Percentiles rank a stretch among this genome's conserved stretches.
Evolutionary conservation across 2,888 invertebrate genomes (phyloP).

Genomic region (Rhagonycha lutea): DNA sequence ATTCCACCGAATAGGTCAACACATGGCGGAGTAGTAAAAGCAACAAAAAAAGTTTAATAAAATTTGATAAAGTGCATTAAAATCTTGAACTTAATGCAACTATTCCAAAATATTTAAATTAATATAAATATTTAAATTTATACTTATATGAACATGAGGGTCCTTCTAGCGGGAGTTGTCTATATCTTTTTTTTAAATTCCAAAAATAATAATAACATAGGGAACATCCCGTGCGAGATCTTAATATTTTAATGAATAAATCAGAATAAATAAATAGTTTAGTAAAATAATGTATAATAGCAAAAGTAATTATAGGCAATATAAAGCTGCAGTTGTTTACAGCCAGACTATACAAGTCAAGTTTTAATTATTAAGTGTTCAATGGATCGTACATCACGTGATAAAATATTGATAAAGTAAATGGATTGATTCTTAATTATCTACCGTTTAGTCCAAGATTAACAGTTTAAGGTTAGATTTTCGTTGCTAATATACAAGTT

Average conservation of each 20-base stretch:
- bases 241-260: neutral
- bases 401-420: conserved; percentile 40
- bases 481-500: neutral
- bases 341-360: conserved; percentile 10
- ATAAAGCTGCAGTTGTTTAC: neutral
- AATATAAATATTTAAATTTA: no score
- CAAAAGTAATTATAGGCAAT: neutral
- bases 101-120: no score
- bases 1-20: no score
- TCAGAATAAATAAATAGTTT: neutral
- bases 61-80: no score
- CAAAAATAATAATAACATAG: neutral
- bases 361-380: conserved; percentile 25
- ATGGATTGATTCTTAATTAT: conserved; percentile 37
- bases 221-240: neutral
- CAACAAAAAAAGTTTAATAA: no score
- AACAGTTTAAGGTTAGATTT: neutral
- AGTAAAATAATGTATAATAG: neutral
- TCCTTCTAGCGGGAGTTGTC: no score
- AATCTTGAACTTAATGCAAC: no score
- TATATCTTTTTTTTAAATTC: neutral
- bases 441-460: neutral
- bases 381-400: conserved; percentile 36
- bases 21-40: no score
- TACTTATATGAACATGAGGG: no score